Evolutionary conservation across 1,140 invertebrate species (phyloP).

Genomic region (Eumeta japonica): DNA sequence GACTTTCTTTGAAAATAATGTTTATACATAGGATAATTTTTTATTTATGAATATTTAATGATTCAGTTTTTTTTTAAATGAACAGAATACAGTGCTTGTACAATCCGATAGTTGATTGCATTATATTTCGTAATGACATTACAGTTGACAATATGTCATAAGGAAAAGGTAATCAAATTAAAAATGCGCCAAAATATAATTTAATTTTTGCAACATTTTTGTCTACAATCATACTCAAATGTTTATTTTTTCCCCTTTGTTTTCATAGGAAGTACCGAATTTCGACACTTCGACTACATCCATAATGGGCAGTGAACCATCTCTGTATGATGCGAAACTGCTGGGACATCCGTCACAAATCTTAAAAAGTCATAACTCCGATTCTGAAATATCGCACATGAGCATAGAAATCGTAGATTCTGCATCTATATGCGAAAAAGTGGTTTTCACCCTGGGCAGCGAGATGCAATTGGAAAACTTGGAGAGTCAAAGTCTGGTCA

Average conservation of each 20-base stretch:
- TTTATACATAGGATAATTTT: no score
- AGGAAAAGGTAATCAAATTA: no score
- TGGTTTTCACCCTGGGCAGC: slow-evolving; percentile 35
- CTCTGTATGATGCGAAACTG: slow-evolving; percentile 43
- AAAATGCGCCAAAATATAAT: no score
- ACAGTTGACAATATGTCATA: no score
- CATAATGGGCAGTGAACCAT: slow-evolving; percentile 51
- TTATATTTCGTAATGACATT: no score
- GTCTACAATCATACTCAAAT: background rate
- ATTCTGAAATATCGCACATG: slow-evolving; percentile 39
- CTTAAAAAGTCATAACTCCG: slow-evolving; percentile 44
- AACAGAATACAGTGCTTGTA: no score
- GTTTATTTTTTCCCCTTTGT: background rate
- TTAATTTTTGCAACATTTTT: no score
- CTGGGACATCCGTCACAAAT: slow-evolving; percentile 13
- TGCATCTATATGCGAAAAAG: slow-evolving; percentile 17
- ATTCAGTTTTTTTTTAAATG: no score
- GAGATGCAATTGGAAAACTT: slow-evolving; percentile 11
- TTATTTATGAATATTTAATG: no score
- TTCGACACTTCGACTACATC: slow-evolving; percentile 44
- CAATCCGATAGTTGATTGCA: no score
- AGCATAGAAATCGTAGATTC: slow-evolving; percentile 5
- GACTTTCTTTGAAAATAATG: no score
- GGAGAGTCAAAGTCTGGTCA: slow-evolving; percentile 23
- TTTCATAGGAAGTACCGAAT: slow-evolving; percentile 26